These are phyloP conservation scores for Blera fallax DNA, from an alignment of 2,888 invertebrate genomes.

Conservation along the genomic window DNA sequence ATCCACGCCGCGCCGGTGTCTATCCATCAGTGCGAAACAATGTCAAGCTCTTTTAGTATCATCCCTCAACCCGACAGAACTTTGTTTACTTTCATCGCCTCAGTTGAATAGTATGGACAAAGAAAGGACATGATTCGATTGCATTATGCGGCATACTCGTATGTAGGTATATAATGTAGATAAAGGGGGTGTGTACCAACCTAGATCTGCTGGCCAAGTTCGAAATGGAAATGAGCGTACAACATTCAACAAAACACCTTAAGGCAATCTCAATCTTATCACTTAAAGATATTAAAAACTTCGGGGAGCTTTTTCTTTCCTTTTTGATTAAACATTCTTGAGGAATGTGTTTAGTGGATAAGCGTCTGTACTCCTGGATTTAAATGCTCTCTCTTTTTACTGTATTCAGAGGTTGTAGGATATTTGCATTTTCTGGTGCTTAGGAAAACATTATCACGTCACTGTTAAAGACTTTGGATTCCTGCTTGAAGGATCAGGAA, in stretches of 20 bases:
- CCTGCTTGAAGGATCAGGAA: background rate
- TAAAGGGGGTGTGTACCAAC: background rate
- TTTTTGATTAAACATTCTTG: background rate
- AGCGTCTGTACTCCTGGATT: background rate
- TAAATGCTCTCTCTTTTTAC: background rate
- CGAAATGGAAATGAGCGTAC: background rate
- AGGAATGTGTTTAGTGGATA: background rate
- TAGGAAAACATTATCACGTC: background rate
- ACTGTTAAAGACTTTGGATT: background rate
- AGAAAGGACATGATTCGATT: background rate
- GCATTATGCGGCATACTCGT: background rate
- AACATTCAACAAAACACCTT: background rate
- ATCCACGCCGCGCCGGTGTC: background rate
- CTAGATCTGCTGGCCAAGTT: background rate
- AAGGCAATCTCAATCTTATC: background rate
- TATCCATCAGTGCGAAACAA: background rate
- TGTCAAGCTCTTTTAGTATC: slow-evolving; percentile 6
- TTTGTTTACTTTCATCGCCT: background rate
- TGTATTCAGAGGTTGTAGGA: background rate
- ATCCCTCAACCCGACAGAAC: background rate
- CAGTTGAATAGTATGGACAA: background rate
- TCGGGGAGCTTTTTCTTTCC: background rate
- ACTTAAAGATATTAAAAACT: slow-evolving; percentile 21
- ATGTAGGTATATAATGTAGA: too few species aligned
- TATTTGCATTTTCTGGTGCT: background rate